Conservation (phyloP, 2,797 vertebrate species). For the Enteromius mattozi region DNA sequence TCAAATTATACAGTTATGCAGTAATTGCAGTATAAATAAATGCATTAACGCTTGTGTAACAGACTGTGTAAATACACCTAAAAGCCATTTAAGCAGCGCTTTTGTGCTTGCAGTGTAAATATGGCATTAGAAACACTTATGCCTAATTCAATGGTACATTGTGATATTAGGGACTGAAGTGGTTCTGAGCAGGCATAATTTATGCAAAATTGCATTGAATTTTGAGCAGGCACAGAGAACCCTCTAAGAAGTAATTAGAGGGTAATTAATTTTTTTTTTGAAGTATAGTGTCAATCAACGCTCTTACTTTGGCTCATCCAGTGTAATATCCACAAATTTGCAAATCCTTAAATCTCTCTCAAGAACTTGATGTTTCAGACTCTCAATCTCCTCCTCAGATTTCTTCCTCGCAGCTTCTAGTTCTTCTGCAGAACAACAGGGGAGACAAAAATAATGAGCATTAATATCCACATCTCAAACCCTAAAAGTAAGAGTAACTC, state of each 20-base stretch:
- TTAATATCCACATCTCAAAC: not conserved
- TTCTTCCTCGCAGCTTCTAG: constrained; percentile 56
- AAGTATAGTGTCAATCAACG: no score
- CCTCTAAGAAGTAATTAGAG: not conserved
- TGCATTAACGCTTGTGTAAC: not conserved
- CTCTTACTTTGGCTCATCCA: constrained; percentile 72
- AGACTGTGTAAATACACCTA: not conserved
- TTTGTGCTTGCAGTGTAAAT: not conserved
- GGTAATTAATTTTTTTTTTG: no score
- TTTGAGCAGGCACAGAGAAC: not conserved
- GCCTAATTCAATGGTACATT: not conserved
- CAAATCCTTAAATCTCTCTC: constrained; percentile 74
- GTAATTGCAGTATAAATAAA: not conserved
- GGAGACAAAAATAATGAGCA: not conserved
- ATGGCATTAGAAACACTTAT: not conserved
- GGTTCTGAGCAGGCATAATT: not conserved
- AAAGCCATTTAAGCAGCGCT: not conserved
- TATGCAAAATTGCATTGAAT: not conserved
- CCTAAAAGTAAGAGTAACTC: not conserved
- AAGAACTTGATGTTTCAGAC: constrained; percentile 69
- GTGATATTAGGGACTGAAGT: not conserved
- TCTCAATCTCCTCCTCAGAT: constrained; percentile 60
- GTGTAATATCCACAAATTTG: constrained; percentile 65
- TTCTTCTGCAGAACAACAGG: constrained; percentile 60
- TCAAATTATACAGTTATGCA: not conserved